Percentiles rank a stretch among this genome's conserved stretches.
These are phyloP conservation scores for Macrotrachela quadricornifera DNA, from an alignment of 1,140 invertebrate genomes.

Conservation along the genomic window DNA sequence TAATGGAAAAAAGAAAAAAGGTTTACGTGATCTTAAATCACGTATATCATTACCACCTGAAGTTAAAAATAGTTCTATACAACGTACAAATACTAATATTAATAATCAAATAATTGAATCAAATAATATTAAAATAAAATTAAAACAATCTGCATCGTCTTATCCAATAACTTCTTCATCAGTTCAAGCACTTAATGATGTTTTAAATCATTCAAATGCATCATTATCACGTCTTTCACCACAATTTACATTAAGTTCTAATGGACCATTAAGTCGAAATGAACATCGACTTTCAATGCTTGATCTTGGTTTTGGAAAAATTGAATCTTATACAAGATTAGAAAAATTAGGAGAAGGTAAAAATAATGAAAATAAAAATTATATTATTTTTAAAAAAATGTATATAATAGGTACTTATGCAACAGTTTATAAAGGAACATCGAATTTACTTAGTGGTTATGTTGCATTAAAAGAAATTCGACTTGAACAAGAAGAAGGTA, in stretches of 20 bases:
- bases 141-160: too few species aligned
- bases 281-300: constrained; percentile 18
- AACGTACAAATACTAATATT: too few species aligned
- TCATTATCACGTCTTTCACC: too few species aligned
- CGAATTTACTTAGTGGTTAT: constrained; percentile 41
- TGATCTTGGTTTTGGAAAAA: constrained; percentile 51
- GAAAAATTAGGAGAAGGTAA: constrained; percentile 42
- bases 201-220: too few species aligned
- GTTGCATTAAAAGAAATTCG: constrained; percentile 51
- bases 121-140: too few species aligned
- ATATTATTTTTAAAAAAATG: too few species aligned
- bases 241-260: too few species aligned
- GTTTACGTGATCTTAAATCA: background rate
- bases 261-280: background rate
- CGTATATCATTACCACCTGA: background rate
- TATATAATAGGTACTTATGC: constrained; percentile 41
- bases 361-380: too few species aligned
- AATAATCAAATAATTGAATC: too few species aligned
- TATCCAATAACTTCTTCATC: too few species aligned
- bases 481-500: constrained; percentile 46
- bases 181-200: too few species aligned
- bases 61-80: too few species aligned
- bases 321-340: constrained; percentile 48
- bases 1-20: background rate
- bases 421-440: constrained; percentile 47